Percentiles rank a stretch among this genome's conserved stretches.
These are phyloP conservation scores for Tamias sibiricus DNA, from an alignment of 2,113 vertebrate genomes.

Conservation along the genomic window DNA sequence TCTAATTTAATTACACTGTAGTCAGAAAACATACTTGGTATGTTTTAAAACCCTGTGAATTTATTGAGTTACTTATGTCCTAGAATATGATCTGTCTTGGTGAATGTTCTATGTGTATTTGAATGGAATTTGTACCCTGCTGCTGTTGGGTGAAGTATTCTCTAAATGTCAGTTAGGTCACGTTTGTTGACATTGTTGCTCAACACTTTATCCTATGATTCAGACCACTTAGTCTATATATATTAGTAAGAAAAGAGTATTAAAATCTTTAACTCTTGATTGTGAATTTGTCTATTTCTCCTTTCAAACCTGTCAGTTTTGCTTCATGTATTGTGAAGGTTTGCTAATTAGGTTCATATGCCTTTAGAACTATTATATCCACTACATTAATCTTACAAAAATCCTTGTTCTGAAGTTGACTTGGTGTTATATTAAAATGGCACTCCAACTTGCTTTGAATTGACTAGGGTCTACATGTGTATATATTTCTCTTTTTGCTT, in stretches of 20 bases:
- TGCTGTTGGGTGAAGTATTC: neutral
- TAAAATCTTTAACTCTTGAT: neutral
- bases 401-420: neutral
- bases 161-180: neutral
- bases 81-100: neutral
- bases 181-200: neutral
- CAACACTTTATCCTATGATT: neutral
- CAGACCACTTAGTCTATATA: neutral
- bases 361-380: neutral
- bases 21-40: neutral
- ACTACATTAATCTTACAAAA: conserved; percentile 14
- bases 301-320: neutral
- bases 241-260: neutral
- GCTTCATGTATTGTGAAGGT: neutral
- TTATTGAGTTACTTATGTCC: neutral
- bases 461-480: neutral
- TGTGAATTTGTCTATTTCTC: neutral
- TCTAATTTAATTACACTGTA: neutral
- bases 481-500: neutral
- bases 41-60: neutral
- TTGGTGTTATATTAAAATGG: neutral
- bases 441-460: neutral
- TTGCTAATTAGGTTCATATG: neutral
- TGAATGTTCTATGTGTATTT: neutral
- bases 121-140: neutral